Base-by-base conservation (phyloP, 2,888 invertebrate genomes). In the Nomada hirtipes region DNA sequence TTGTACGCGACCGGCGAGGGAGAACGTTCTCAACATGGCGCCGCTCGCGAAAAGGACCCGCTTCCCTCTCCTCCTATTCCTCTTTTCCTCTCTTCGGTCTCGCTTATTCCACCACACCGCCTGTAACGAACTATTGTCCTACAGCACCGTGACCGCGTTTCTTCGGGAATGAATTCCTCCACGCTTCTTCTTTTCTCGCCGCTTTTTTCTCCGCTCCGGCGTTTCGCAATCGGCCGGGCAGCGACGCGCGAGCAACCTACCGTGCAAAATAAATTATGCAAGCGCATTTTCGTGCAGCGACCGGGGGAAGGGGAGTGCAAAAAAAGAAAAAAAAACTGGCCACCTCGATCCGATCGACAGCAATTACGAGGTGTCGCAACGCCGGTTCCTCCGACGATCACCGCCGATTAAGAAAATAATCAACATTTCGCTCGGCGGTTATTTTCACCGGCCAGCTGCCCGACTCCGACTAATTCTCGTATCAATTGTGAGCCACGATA, bases 71-170 rank as follows among this genome's bases (percentile, higher is more conserved):
- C 42, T 23, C 4, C 11, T 26, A 23, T 47, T 61, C 67, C 53
- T 53, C 55, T 20, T 55, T 55, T 53, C 57, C 55, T 63, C 50
- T 83, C 73, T 59, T 60, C 29, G 13, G 23, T 59, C 20, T 26
- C 64, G 29, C 47, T 59, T 53, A 47, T 44, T 65, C 53, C 59
- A 68, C 29, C n/a, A 1, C 69, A 44, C 67, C 68, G 71, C 20
- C 65, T 60, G 74, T 88, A 85, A 90, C 85, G 85, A 87, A 89
- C 87, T 85, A 84, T 89, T 86, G 84, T 89, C 84, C 73, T 71
- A 65, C 80, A 69, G 73, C 63, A 75, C 73, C 80, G 77, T 79
- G 86, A 85, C 88, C 88, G 87, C 80, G 77, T 85, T 86, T 87
- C 79, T 79, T 89, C 69, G 68, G 64, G 53, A 82, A 82, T 61